Percentiles rank a stretch among this genome's conserved stretches.
Evolutionary conservation across 2,797 vertebrate species (phyloP).

Genomic region (Spondyliosoma cantharus): DNA sequence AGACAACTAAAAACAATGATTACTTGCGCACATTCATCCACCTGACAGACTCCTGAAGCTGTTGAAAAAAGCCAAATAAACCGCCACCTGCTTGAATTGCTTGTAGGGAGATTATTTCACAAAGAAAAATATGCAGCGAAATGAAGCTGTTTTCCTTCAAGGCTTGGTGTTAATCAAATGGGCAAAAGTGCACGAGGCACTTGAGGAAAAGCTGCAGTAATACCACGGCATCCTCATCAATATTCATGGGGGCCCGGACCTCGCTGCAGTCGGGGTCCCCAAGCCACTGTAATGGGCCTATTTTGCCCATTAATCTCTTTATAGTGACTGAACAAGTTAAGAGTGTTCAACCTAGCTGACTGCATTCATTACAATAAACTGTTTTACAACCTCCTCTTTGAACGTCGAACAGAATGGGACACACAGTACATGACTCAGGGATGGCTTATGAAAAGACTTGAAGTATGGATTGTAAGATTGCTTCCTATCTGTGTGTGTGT

Average conservation of each 20-base stretch:
- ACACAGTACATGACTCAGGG: slow-evolving; percentile 26
- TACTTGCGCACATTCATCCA: slow-evolving; percentile 23
- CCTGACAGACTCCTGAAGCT: neutral
- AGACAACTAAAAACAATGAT: slow-evolving; percentile 45
- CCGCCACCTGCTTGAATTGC: neutral
- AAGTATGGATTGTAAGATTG: slow-evolving; percentile 21
- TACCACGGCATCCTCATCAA: slow-evolving; percentile 49
- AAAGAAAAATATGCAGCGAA: slow-evolving; percentile 11
- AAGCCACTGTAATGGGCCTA: slow-evolving; percentile 40
- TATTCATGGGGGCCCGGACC: slow-evolving; percentile 63
- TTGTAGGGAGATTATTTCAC: slow-evolving; percentile 5
- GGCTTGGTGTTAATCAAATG: slow-evolving; percentile 56
- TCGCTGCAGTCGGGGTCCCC: slow-evolving; percentile 43
- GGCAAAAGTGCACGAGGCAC: slow-evolving; percentile 19
- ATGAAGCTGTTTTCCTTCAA: slow-evolving; percentile 30
- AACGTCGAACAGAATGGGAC: slow-evolving; percentile 28
- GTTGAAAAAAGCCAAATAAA: neutral
- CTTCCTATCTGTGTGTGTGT: neutral
- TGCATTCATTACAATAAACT: slow-evolving; percentile 34
- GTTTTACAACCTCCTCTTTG: slow-evolving; percentile 24
- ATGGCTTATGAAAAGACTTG: slow-evolving; percentile 29
- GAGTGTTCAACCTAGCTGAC: slow-evolving; percentile 38
- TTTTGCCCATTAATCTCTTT: slow-evolving; percentile 63
- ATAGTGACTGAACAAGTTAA: slow-evolving; percentile 48
- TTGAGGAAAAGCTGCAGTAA: slow-evolving; percentile 48